Base-by-base conservation (phyloP, 2,888 invertebrate species). In the Temnothorax ravouxi region DNA sequence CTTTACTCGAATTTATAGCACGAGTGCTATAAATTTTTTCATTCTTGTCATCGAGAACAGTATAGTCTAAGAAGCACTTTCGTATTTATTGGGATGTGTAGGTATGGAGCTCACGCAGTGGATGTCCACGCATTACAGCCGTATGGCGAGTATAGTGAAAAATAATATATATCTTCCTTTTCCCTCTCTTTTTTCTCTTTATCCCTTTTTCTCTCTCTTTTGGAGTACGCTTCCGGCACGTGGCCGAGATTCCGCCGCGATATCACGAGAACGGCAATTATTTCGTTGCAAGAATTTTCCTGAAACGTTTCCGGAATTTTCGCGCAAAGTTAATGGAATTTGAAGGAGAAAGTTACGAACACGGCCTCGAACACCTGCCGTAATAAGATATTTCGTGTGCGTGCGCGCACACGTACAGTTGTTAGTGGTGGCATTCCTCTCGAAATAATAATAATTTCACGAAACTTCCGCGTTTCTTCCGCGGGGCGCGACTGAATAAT, bases 311-410 rank as follows among this genome's bases (percentile, higher is more conserved):
- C 62, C 64, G 84, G 81, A 64, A 81, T 81, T 84, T 83, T 67
- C 81, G 66, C 64, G 66, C 38, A 84, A 84, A 84, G 79, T 84
- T 84, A 84, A 84, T 82, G 71, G 84, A 81, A 84, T 84, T 82
- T 59, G 77, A 74, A 76, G 66, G 82, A 47, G 82, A 82, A 82
- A 76, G 76, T 82, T 76, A 82, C 82, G 64, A 82, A 82, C 76
- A 52, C 44, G 56, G 82, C 76, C 76, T 82, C 82, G 64, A 82
- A 82, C 82, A 64, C 81, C 82, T 72, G 82, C 82, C 64, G 76
- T 64, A 76, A 41, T 62, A 76, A 64, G 59, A 61, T 71, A 81
- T 81, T 50, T 62, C 52, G 50, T 62, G 76, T 82, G 82, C 75
- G 82, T 82, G 75, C 64, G 76, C 62, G 75, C 62, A 21, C 81